Evolutionary conservation across 1,140 invertebrate genomes (phyloP).

Genomic region (Bursaphelenchus mucronatus): DNA sequence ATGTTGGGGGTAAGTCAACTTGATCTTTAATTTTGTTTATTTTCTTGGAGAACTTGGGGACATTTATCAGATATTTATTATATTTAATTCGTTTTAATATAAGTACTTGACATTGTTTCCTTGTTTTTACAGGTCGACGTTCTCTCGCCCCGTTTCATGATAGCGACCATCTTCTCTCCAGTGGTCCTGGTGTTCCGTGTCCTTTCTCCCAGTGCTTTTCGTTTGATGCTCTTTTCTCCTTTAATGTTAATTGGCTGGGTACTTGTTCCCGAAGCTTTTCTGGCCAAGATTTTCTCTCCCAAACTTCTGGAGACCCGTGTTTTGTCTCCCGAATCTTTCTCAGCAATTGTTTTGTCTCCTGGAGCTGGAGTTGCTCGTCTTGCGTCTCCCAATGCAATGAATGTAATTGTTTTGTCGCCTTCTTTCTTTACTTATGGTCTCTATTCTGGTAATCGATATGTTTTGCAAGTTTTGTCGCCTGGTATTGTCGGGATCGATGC

Average conservation of each 20-base stretch:
- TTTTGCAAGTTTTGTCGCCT: conserved; percentile 18
- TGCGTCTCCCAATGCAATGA: conserved; percentile 12
- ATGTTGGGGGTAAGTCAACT: too few species aligned
- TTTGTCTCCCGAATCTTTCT: conserved; percentile 9
- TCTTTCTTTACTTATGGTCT: conserved; percentile 13
- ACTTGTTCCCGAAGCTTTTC: conserved; percentile 14
- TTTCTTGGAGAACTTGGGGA: too few species aligned
- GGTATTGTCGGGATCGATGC: conserved; percentile 15
- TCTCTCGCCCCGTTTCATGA: conserved; percentile 3
- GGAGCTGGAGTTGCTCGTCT: conserved; percentile 1
- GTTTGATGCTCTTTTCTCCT: conserved; percentile 18
- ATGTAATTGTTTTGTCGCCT: conserved; percentile 9
- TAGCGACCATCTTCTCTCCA: conserved; percentile 13
- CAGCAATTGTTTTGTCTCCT: conserved; percentile 4
- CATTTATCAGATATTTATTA: too few species aligned
- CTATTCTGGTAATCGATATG: conserved; percentile 10
- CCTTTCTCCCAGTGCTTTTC: conserved; percentile 8
- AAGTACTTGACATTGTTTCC: too few species aligned
- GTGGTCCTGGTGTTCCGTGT: background rate
- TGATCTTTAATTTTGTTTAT: too few species aligned
- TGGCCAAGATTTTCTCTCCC: conserved; percentile 17
- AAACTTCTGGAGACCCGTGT: conserved; percentile 16
- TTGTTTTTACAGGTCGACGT: background rate
- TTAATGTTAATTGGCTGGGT: conserved; percentile 6
- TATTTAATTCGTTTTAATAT: too few species aligned